Evolutionary conservation across 1,140 invertebrate species (phyloP), one percentile per base, ranked within the genome.

Genomic region (Pachypsylla venusta): DNA sequence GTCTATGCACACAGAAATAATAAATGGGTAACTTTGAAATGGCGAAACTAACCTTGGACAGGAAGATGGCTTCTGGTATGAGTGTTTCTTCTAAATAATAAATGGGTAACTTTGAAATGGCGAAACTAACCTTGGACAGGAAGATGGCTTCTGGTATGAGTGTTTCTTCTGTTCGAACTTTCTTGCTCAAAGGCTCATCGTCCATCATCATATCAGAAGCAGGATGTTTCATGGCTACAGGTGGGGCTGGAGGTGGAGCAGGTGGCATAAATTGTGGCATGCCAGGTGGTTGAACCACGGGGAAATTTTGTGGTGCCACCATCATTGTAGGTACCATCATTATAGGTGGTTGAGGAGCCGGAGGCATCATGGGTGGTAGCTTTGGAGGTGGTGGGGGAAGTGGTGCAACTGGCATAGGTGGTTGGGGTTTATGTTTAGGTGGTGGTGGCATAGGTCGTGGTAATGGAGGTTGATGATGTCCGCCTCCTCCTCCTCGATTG

Each of bases 31-130:
- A n/a, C n/a, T n/a, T n/a, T n/a, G n/a, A n/a, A n/a, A n/a, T n/a
- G n/a, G n/a, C n/a, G n/a, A n/a, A n/a, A 35, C 30, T 35, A 10
- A 87, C 79, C 61, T 81, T 79, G 14, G 80, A 74, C 19, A 93
- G 70, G 76, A 91, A 96, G 20, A 83, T 77, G 61, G 80, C 76
- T 74, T 98, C 95, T 0, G 93, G 85, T 62, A 97, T 83, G 0
- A 98, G 75, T 25, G 84, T 83, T 67, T 98, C 94, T 74, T 98
- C 95, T n/a, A n/a, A n/a, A n/a, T n/a, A n/a, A n/a, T 22, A 40
- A 3, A 22, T 16, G 25, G 5, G 2, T 25, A 30, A 64, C 62
- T 63, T 62, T 64, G 63, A n/a, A n/a, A n/a, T n/a, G n/a, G n/a
- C n/a, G n/a, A n/a, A 7, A 35, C 30, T 35, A 10, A 87, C 79